Evolutionary conservation across 2,797 vertebrate species (phyloP), one percentile per base, ranked within the genome.

Genomic region (Peromyscus nudipes): DNA sequence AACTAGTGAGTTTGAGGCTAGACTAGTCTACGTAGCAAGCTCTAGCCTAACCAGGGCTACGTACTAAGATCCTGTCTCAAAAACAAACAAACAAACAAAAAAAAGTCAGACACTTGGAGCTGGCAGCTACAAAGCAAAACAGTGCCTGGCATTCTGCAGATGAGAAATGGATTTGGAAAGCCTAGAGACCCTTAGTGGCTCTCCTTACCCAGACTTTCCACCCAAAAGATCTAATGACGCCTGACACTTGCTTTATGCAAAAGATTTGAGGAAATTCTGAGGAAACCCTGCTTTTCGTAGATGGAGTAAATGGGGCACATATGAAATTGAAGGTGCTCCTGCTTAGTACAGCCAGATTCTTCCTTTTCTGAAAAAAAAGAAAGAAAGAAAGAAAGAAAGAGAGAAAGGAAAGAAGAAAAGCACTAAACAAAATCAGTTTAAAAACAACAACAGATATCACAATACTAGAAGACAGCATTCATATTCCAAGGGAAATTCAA

Each of bases 401-500:
- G 0, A 34, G 31, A 4, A 4, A 19, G 75, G 73, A 6, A 17
- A 14, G 4, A 6, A 17, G 52, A n/a, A 60, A 12, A 9, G 5
- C 67, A 73, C 31, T 55, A 43, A 95, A 93, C 69, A 85, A 92
- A 96, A 27, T 25, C 40, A 55, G 12, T 29, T 85, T 27, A 62
- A 60, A n/a, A 69, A 79, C 9, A 19, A 19, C 9, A 43, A 23
- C 1, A 71, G 4, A 1, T n/a, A n/a, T 64, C 12, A 40, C 31
- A 40, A 3, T 13, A 67, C 76, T 73, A 43, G 49, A 87, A 94
- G 79, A 69, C 23, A 83, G 25, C 49, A 46, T 37, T 83, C 27
- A 67, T 37, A n/a, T 81, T 96, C 71, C 85, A 43, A 76, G n/a
- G 27, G 79, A 95, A 76, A 92, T 77, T 34, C 49, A 89, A 76